Conservation (phyloP, 30 jellyfish, hydroid and myxozoan genomes). For the Clytia hemisphaerica region DNA sequence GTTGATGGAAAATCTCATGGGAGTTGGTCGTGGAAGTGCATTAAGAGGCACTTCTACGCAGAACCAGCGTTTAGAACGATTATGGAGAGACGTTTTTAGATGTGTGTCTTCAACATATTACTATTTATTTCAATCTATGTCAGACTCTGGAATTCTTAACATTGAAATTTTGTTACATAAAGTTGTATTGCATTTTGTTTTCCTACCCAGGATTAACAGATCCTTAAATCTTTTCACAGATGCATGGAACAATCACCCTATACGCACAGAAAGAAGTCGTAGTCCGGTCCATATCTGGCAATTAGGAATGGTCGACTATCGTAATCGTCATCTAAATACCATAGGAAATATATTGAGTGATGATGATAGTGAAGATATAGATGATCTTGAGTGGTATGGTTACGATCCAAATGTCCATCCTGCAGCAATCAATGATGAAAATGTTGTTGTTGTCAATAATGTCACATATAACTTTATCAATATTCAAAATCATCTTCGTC, state of each 20-base stretch:
- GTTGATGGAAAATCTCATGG: conserved; percentile 15
- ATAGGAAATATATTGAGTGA: not conserved
- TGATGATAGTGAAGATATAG: not conserved
- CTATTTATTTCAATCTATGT: conserved; percentile 26
- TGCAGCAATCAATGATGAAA: not conserved
- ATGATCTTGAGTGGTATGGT: not conserved
- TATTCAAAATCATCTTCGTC: not conserved
- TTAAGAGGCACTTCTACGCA: conserved; percentile 7
- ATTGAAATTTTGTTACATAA: conserved; percentile 16
- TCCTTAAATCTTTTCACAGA: conserved; percentile 11
- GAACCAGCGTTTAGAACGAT: conserved; percentile 13
- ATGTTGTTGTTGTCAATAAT: not conserved
- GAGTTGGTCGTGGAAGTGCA: conserved; percentile 21
- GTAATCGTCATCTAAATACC: not conserved
- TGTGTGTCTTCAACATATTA: conserved; percentile 14
- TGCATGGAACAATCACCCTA: conserved; percentile 23
- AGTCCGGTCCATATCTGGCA: not conserved
- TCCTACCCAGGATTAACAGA: conserved; percentile 27
- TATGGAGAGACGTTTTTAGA: conserved; percentile 28
- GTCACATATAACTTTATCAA: too few relatives aligned
- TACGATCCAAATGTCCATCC: not conserved
- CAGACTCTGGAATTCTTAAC: conserved; percentile 30
- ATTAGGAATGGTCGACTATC: not conserved
- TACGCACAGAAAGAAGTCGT: not conserved
- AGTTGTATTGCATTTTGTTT: conserved; percentile 19